Evolutionary conservation across 2,888 invertebrate genomes (phyloP).

Genomic region (Amphipoea oculea): DNA sequence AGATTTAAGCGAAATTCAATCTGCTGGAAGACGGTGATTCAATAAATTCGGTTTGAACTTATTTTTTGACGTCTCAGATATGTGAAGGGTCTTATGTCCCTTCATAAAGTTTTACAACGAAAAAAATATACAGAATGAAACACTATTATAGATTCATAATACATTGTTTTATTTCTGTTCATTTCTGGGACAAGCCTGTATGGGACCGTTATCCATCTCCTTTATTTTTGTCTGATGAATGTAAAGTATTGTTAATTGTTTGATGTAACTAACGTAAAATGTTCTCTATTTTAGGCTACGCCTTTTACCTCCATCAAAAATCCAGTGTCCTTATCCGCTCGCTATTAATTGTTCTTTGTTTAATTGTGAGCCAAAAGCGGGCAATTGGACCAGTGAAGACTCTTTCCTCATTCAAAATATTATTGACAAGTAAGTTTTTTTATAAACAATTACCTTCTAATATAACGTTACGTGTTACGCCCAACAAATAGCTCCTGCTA

Average conservation of each 20-base stretch:
- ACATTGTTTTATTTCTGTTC: background rate
- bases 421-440: slow-evolving; percentile 89
- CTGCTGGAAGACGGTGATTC: too few relatives aligned
- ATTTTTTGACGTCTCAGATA: too few relatives aligned
- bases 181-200: background rate
- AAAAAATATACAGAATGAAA: too few relatives aligned
- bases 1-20: too few relatives aligned
- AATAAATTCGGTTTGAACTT: too few relatives aligned
- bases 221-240: background rate
- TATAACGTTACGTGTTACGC: too few relatives aligned
- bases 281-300: slow-evolving; percentile 82
- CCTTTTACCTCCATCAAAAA: slow-evolving; percentile 82
- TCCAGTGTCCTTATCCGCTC: slow-evolving; percentile 85
- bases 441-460: background rate
- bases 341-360: slow-evolving; percentile 91
- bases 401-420: slow-evolving; percentile 90
- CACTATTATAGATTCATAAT: background rate
- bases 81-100: too few relatives aligned
- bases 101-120: too few relatives aligned
- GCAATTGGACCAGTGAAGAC: slow-evolving; percentile 90
- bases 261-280: background rate
- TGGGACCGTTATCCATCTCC: background rate
- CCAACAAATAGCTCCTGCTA: background rate
- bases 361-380: slow-evolving; percentile 88
- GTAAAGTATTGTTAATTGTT: background rate